These are phyloP conservation scores for Puntigrus tetrazona DNA, from an alignment of 2,113 vertebrate genomes.

Conservation along the genomic window DNA sequence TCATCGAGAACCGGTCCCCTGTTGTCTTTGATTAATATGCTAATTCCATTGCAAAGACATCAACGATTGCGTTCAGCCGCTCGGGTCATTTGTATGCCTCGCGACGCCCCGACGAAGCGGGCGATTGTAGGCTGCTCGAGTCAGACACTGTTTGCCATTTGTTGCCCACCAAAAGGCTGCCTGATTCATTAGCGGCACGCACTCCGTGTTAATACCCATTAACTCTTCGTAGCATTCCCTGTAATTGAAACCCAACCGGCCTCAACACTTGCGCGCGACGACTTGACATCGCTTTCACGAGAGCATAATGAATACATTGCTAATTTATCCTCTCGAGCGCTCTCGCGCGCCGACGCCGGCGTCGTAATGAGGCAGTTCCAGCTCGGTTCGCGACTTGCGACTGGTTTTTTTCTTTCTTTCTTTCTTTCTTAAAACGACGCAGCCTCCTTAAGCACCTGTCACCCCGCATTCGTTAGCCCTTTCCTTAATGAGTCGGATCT, in stretches of 20 bases:
- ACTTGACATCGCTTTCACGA: slow-evolving; percentile 17
- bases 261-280: slow-evolving; percentile 18
- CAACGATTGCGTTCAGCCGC: not conserved
- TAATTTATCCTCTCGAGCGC: slow-evolving; percentile 20
- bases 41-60: slow-evolving; percentile 23
- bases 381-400: not conserved
- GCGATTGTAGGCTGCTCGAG: slow-evolving; percentile 5
- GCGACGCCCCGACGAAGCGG: not conserved
- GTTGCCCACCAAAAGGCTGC: slow-evolving; percentile 7
- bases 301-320: slow-evolving; percentile 36
- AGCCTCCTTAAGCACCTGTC: slow-evolving; percentile 51
- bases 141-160: slow-evolving; percentile 34
- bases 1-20: slow-evolving; percentile 13
- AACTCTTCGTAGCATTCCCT: slow-evolving; percentile 21
- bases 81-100: slow-evolving; percentile 28
- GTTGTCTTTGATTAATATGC: slow-evolving; percentile 28
- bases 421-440: not conserved
- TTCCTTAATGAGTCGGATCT: slow-evolving; percentile 58
- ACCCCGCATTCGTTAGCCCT: slow-evolving; percentile 63
- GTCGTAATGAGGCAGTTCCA: slow-evolving; percentile 9
- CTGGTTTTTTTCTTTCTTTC: no score
- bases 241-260: slow-evolving; percentile 40
- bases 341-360: not conserved
- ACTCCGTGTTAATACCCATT: slow-evolving; percentile 22
- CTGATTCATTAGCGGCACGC: slow-evolving; percentile 23